Evolutionary conservation across 1,140 invertebrate species (phyloP).

Genomic region (Steinernema khuongi): DNA sequence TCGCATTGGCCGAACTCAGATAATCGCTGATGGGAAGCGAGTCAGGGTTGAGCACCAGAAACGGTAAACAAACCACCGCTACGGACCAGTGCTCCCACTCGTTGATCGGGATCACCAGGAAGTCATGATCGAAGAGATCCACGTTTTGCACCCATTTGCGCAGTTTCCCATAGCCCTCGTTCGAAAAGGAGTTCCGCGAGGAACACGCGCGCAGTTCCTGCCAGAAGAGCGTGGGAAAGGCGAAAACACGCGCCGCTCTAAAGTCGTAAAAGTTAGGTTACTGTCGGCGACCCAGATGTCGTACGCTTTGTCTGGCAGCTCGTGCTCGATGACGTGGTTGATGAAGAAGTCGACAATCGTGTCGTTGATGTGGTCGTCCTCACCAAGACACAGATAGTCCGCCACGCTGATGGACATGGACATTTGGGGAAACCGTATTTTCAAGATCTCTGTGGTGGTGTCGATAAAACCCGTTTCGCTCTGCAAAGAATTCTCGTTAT

Average conservation of each 20-base stretch:
- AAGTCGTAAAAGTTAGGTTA: neutral
- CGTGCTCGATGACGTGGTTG: slow-evolving; percentile 40
- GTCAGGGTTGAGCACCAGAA: slow-evolving; percentile 9
- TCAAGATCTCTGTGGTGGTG: neutral
- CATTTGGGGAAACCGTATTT: slow-evolving; percentile 11
- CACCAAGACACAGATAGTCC: neutral
- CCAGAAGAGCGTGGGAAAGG: slow-evolving; percentile 39
- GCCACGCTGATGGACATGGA: slow-evolving; percentile 1
- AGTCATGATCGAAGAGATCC: slow-evolving; percentile 35
- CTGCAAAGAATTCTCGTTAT: neutral
- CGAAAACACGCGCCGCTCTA: slow-evolving; percentile 30
- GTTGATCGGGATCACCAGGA: slow-evolving; percentile 35
- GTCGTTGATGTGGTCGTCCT: slow-evolving; percentile 27
- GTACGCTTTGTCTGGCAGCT: slow-evolving; percentile 31
- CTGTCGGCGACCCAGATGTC: neutral
- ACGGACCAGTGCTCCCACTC: slow-evolving; percentile 41
- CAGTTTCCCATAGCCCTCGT: slow-evolving; percentile 27
- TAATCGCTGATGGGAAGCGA: slow-evolving; percentile 12
- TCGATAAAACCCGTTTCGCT: slow-evolving; percentile 11
- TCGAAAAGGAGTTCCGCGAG: neutral
- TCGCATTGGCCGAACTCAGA: neutral
- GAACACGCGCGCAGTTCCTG: slow-evolving; percentile 25
- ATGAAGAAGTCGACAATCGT: slow-evolving; percentile 40
- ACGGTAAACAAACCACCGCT: slow-evolving; percentile 13
- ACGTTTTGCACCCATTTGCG: slow-evolving; percentile 33